Conservation (phyloP, 2,113 vertebrate species). For the Malurus melanocephalus region DNA sequence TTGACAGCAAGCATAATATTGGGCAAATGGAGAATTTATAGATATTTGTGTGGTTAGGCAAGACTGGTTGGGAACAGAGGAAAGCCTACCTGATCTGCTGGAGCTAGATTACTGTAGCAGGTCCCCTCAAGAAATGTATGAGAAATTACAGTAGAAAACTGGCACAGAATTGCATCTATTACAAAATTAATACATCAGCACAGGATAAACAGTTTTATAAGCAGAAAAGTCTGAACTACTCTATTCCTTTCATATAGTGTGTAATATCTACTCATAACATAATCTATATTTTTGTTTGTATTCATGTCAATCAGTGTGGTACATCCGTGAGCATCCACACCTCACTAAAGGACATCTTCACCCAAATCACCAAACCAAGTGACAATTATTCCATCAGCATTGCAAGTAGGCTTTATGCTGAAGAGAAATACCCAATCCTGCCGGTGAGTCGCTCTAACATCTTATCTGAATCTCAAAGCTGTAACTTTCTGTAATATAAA, state of each 20-base stretch:
- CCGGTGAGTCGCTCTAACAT: constrained; percentile 38
- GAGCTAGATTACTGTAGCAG: not conserved
- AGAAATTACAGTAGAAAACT: not conserved
- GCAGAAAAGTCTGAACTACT: not conserved
- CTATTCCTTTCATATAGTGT: not conserved
- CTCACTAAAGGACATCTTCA: not conserved
- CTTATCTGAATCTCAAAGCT: not conserved
- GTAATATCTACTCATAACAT: not conserved
- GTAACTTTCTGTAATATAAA: not conserved
- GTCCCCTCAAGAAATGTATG: not conserved
- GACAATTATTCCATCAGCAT: not conserved
- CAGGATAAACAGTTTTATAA: not conserved
- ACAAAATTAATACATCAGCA: not conserved
- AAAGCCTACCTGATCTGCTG: not conserved
- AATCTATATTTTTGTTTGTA: not conserved
- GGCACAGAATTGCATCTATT: not conserved
- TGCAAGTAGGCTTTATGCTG: constrained; percentile 32
- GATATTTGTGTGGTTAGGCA: not conserved
- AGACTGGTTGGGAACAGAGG: not conserved
- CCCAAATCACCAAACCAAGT: constrained; percentile 25
- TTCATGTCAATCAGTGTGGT: not conserved
- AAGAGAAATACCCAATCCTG: not conserved
- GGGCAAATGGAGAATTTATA: not conserved
- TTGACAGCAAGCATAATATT: not conserved
- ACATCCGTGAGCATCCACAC: not conserved